Evolutionary conservation across 2,888 invertebrate species (phyloP).

Genomic region (Papilio gigon): DNA sequence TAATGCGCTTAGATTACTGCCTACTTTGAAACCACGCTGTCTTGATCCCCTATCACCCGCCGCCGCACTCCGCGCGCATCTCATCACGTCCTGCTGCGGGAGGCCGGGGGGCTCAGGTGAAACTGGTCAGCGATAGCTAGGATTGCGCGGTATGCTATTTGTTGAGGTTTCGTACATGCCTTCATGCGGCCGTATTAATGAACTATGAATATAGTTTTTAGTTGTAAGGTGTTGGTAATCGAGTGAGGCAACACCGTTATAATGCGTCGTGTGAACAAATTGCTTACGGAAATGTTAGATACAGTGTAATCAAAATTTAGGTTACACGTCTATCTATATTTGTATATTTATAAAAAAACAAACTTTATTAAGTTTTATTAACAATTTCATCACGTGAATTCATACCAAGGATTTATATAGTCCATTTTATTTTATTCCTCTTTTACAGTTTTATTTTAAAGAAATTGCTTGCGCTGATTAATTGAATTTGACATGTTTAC

Average conservation of each 20-base stretch:
- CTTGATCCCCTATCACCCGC: slow-evolving; percentile 50
- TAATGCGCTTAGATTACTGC: slow-evolving; percentile 80
- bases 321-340: neutral
- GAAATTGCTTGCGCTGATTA: too few relatives aligned
- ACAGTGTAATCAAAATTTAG: neutral
- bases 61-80: slow-evolving; percentile 40
- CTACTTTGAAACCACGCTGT: slow-evolving; percentile 61
- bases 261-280: slow-evolving; percentile 1
- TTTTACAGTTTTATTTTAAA: too few relatives aligned
- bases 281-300: neutral
- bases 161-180: slow-evolving; percentile 62
- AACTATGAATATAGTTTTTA: slow-evolving; percentile 32
- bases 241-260: slow-evolving; percentile 1
- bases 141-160: slow-evolving; percentile 70
- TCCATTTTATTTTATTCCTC: too few relatives aligned
- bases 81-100: slow-evolving; percentile 23
- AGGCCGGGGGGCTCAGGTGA: slow-evolving; percentile 50
- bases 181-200: slow-evolving; percentile 29
- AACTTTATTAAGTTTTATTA: neutral
- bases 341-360: neutral
- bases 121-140: slow-evolving; percentile 59
- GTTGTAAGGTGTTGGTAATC: slow-evolving; percentile 20
- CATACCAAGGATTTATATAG: too few relatives aligned
- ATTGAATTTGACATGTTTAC: too few relatives aligned
- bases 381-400: too few relatives aligned